These are phyloP conservation scores for Trachelipus rathkii DNA, from an alignment of 1,140 invertebrate species.

Conservation along the genomic window DNA sequence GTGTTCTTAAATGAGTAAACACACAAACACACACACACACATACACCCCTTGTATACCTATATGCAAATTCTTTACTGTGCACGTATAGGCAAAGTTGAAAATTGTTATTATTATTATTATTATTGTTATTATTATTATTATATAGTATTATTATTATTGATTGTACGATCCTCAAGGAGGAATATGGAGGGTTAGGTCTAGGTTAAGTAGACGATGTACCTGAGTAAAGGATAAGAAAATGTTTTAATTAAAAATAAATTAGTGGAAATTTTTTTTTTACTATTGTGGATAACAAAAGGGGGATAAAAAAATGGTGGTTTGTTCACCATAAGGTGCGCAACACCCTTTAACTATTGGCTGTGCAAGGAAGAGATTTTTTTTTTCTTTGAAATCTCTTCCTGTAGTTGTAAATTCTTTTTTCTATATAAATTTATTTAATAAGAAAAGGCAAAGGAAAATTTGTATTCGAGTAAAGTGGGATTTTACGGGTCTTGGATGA, in stretches of 20 bases:
- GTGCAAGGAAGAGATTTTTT: not conserved
- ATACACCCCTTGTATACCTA: no score
- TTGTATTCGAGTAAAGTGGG: no score
- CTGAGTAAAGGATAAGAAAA: not conserved
- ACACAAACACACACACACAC: no score
- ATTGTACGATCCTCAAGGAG: not conserved
- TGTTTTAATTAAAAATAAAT: not conserved
- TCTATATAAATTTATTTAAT: no score
- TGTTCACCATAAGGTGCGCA: not conserved
- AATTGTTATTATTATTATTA: no score
- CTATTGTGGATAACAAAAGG: not conserved
- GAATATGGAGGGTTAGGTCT: not conserved
- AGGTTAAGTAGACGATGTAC: not conserved
- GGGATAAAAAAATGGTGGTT: not conserved
- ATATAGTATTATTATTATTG: not conserved
- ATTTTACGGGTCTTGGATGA: no score
- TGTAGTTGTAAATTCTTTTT: no score
- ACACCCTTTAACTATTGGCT: not conserved
- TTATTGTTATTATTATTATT: not conserved
- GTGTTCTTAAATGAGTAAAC: no score
- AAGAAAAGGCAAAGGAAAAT: no score
- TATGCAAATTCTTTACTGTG: no score
- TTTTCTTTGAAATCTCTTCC: not conserved
- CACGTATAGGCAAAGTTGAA: no score
- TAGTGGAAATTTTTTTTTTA: not conserved